Evolutionary conservation across 2,888 invertebrate species (phyloP).

Genomic region (Drosophila vallismaia): DNA sequence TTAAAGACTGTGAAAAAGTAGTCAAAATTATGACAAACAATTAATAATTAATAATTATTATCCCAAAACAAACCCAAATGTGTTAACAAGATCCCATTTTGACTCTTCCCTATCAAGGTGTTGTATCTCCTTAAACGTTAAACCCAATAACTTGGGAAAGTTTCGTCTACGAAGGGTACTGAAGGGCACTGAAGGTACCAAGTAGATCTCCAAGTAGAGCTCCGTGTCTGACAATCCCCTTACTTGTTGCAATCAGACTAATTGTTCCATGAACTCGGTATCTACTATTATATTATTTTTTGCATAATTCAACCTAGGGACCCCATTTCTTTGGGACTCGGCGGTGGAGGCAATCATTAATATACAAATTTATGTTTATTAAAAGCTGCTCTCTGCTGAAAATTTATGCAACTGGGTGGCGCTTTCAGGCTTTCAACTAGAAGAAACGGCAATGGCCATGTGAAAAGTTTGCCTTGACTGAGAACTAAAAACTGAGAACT

Average conservation of each 20-base stretch:
- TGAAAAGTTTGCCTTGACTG: slow-evolving; percentile 40
- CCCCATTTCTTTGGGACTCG: slow-evolving; percentile 26
- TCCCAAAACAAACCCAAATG: no score
- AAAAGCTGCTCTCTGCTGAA: slow-evolving; percentile 28
- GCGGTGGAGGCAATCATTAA: slow-evolving; percentile 54
- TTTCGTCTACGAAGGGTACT: background rate
- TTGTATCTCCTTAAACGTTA: slow-evolving; percentile 5
- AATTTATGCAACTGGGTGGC: slow-evolving; percentile 76
- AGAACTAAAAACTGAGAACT: slow-evolving; percentile 8
- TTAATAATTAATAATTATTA: no score
- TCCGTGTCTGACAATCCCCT: slow-evolving; percentile 51
- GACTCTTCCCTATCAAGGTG: background rate
- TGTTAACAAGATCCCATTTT: background rate
- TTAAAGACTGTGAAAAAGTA: no score
- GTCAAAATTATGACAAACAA: no score
- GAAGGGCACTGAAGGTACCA: background rate
- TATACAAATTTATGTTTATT: slow-evolving; percentile 71
- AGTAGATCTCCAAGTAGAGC: background rate
- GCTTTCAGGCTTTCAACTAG: slow-evolving; percentile 40
- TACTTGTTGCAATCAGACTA: slow-evolving; percentile 63
- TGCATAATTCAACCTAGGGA: slow-evolving; percentile 44
- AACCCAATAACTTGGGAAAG: slow-evolving; percentile 35
- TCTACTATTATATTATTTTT: slow-evolving; percentile 9
- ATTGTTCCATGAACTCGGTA: slow-evolving; percentile 58
- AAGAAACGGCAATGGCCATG: slow-evolving; percentile 35